Evolutionary conservation across 2,888 invertebrate species (phyloP), one percentile per base, ranked within the genome.

Genomic region (Atherix ibis): DNA sequence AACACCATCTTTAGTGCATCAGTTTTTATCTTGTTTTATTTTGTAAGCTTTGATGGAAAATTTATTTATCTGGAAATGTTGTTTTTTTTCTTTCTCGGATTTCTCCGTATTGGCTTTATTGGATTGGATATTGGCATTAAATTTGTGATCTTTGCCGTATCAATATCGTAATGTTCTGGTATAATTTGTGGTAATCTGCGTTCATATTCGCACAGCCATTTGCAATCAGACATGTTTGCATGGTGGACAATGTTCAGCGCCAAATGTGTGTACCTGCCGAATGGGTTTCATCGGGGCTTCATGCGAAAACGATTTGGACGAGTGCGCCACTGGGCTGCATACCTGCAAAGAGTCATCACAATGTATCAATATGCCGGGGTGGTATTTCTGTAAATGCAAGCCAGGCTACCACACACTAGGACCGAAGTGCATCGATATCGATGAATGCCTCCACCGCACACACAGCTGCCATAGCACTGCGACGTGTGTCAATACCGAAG

Each of bases 301-400:
- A 51, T 89, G 89, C 66, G 83, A 87, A 62, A 70, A 78, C 42
- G 89, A 88, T 64, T 68, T 82, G 50, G 82, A 89, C 65, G 89
- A 88, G 64, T 88, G 88, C 63, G 65, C 69, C 13, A 66, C 72
- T 44, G 71, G 73, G 42, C 64, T 71, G 35, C 73, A 77, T 49
- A 67, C 73, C 40, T 88, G 88, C 62, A 76, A 77, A 45, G 67
- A 71, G 44, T 73, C 78, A 46, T 81, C 85, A 33, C 66, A 69
- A 35, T 88, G 88, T 63, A 73, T 84, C 59, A 88, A 88, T 63
- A 80, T 80, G 69, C 84, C 84, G 27, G 88, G 88, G 46, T 85
- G 84, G 73, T 85, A 83, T 64, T 80, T 83, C 60, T 89, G 89
- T 62, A 75, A 80, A 47, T 88, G 88, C 60, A 73, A 75, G 44